phyloP scores from a whole-genome alignment of 2,888 invertebrate species.

The Acrocyrtus sp. region DNA sequence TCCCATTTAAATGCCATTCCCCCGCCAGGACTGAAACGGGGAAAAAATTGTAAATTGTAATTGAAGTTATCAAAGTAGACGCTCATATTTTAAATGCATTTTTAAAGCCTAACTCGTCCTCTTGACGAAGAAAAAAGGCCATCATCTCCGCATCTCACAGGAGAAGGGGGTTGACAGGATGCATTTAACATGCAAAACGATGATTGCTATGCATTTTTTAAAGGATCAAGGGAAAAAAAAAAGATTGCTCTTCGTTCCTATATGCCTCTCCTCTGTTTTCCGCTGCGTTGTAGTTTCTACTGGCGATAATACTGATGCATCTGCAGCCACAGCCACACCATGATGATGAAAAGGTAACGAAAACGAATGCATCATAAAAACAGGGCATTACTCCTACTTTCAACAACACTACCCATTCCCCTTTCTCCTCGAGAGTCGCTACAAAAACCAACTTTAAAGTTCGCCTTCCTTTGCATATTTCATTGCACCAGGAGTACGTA shows the following conservation, averaged over 20 bases:
- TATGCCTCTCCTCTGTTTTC: not conserved
- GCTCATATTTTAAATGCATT: not conserved
- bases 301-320: not conserved
- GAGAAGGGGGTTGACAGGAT: constrained; percentile 17
- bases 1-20: too few relatives aligned
- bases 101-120: not conserved
- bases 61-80: constrained; percentile 1
- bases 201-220: constrained; percentile 39
- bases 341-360: too few relatives aligned
- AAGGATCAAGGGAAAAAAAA: not conserved
- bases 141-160: constrained; percentile 5
- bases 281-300: not conserved
- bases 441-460: too few relatives aligned
- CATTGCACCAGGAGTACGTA: not conserved
- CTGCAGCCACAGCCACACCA: constrained; percentile 6
- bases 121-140: not conserved
- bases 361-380: not conserved
- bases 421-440: too few relatives aligned
- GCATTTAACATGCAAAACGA: constrained; percentile 36
- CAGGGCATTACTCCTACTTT: not conserved
- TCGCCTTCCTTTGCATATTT: not conserved
- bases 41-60: not conserved
- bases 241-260: not conserved
- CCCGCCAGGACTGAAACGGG: too few relatives aligned
- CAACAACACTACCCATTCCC: not conserved